Conservation (phyloP, 2,797 vertebrate species). For the Gorsachius magnificus region DNA sequence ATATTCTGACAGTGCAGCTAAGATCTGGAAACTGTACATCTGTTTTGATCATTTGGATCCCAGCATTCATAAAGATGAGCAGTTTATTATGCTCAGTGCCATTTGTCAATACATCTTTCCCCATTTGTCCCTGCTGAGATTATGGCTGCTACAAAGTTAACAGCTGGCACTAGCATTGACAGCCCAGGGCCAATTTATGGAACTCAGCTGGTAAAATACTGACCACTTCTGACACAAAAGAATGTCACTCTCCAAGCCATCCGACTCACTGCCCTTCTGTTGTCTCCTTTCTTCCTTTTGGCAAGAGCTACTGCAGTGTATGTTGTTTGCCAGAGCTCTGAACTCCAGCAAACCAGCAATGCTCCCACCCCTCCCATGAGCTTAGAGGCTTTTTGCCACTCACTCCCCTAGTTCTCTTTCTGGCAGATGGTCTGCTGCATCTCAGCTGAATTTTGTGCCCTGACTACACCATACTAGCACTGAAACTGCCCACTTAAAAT, state of each 20-base stretch:
- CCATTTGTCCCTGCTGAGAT: slow-evolving; percentile 72
- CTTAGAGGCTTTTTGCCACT: not conserved
- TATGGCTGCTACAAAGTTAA: slow-evolving; percentile 66
- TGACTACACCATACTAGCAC: not conserved
- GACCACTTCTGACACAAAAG: slow-evolving; percentile 65
- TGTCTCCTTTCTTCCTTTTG: slow-evolving; percentile 31
- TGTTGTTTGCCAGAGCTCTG: not conserved
- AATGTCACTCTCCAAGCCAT: slow-evolving; percentile 10
- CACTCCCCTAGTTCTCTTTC: not conserved
- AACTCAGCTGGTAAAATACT: slow-evolving; percentile 69
- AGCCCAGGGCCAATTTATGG: slow-evolving; percentile 69
- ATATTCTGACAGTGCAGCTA: slow-evolving; percentile 66
- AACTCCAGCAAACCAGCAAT: not conserved
- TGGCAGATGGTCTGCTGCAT: slow-evolving; percentile 38
- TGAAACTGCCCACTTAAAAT: not conserved
- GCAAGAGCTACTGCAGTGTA: not conserved
- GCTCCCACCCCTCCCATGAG: not conserved
- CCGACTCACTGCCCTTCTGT: slow-evolving; percentile 51
- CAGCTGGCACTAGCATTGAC: slow-evolving; percentile 65
- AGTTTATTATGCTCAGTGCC: slow-evolving; percentile 69
- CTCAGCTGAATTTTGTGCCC: slow-evolving; percentile 1
- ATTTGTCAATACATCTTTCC: slow-evolving; percentile 71
- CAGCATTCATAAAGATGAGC: slow-evolving; percentile 70
- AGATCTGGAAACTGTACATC: slow-evolving; percentile 72
- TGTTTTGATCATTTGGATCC: slow-evolving; percentile 73